Evolutionary conservation across 2,888 invertebrate species (phyloP), one percentile per base, ranked within the genome.

Genomic region (Limnephilus auricula): DNA sequence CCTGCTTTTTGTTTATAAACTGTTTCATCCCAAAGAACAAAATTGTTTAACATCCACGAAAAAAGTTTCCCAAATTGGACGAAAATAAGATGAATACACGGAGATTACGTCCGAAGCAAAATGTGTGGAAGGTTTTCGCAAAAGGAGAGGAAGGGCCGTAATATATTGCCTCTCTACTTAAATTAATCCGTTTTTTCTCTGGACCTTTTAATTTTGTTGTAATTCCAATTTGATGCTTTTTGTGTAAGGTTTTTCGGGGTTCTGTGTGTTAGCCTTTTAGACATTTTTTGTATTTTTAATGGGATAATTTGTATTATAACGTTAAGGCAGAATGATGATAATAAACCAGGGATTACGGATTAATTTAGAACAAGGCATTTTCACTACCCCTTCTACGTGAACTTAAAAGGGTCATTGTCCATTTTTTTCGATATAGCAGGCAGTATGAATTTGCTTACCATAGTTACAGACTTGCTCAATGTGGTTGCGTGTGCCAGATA

Each of bases 21-120:
- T 91, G 90, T 80, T 89, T 89, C 79, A 82, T 82, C 90, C 80
- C 82, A 82, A 91, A 50, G 88, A 85, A 83, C 89, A 90, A 91
- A 92, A 92, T 92, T 91, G 89, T 92, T 92, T 91, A 92, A 90
- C 84, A 82, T 90, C 82, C 91, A 90, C 91, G 85, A 91, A 92
- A 89, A 92, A 91, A 92, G 90, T 89, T 90, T 90, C 85, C 90
- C 91, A 91, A 92, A 90, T 92, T 92, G 91, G 90, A 83, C 80
- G 90, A 91, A 91, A 92, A 92, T 90, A 90, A 92, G 91, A 92
- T 91, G 91, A 91, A 92, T 91, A 91, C 92, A 89, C 89, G 90
- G 79, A 91, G 91, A 91, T 91, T 91, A 92, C 89, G 92, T 91
- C 92, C 91, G 87, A 92, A 92, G 89, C 79, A 88, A 89, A 91